Conservation (phyloP, 2,113 vertebrate genomes). For the Gulo gulo region DNA sequence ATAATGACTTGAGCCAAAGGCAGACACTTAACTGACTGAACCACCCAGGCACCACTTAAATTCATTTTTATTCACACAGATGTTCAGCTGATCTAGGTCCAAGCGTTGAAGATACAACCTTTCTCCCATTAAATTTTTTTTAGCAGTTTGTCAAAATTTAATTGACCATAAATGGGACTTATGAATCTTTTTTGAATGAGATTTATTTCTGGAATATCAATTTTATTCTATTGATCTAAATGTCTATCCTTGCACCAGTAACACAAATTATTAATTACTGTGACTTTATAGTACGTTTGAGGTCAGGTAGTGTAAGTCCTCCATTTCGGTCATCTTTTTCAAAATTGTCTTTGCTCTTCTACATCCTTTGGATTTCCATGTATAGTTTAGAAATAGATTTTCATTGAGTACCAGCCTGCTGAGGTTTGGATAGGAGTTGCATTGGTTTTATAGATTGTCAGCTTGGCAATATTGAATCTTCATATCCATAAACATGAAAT, state of each 20-base stretch:
- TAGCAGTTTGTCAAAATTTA: constrained; percentile 17
- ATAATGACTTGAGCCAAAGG: neutral
- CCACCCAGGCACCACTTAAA: neutral
- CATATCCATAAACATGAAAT: constrained; percentile 68
- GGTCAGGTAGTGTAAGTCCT: neutral
- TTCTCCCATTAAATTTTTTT: neutral
- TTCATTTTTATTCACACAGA: neutral
- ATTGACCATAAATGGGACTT: neutral
- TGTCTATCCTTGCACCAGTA: neutral
- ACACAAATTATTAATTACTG: neutral
- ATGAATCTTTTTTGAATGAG: neutral
- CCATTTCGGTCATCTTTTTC: neutral
- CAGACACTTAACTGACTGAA: neutral
- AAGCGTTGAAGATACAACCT: neutral
- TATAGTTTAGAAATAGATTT: constrained; percentile 45
- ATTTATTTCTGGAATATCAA: neutral
- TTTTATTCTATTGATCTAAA: neutral
- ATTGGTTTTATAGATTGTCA: constrained; percentile 40
- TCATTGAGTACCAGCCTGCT: constrained; percentile 29
- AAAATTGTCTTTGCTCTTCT: constrained; percentile 28
- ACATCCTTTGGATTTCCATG: neutral
- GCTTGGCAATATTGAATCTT: constrained; percentile 1
- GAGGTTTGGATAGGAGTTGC: constrained; percentile 42
- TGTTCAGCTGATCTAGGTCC: neutral
- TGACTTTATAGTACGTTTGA: neutral